Percentiles rank a stretch among this genome's conserved stretches.
Conservation (phyloP, 2,797 vertebrate species). For the Heliangelus exortis region DNA sequence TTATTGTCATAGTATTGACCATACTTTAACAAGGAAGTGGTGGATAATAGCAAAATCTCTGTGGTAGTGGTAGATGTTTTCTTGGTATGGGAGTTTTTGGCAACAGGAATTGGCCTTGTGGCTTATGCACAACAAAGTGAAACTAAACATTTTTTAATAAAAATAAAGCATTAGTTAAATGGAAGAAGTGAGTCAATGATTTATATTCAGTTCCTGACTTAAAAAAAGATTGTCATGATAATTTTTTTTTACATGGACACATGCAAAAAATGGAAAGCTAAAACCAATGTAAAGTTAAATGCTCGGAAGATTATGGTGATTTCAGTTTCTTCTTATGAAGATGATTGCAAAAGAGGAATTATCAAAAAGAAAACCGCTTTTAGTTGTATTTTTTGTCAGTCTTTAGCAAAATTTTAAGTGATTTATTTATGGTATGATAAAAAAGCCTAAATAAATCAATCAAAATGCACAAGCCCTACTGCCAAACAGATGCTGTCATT, state of each 20-base stretch:
- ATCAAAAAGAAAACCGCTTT: background rate
- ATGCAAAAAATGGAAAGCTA: background rate
- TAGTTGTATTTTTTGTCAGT: too few relatives aligned
- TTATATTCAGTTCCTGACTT: background rate
- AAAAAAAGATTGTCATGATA: background rate
- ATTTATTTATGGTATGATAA: background rate
- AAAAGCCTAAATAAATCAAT: background rate
- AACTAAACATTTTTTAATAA: background rate
- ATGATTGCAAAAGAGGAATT: background rate
- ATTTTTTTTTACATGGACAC: background rate
- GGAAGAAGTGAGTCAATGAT: background rate
- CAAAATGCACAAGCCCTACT: background rate
- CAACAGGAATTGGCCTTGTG: background rate
- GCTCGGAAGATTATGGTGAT: background rate
- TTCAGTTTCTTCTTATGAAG: background rate
- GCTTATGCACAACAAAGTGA: slow-evolving; percentile 10
- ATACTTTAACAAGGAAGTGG: slow-evolving; percentile 46
- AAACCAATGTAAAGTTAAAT: background rate
- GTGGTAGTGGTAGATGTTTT: slow-evolving; percentile 61
- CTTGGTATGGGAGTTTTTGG: background rate
- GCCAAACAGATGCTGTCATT: background rate
- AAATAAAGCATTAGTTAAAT: slow-evolving; percentile 26
- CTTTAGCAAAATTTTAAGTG: background rate
- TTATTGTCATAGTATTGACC: slow-evolving; percentile 68
- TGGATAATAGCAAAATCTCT: slow-evolving; percentile 58